These are phyloP conservation scores for Brachionus manjavacas DNA, from an alignment of 1,140 invertebrate species.

Conservation along the genomic window DNA sequence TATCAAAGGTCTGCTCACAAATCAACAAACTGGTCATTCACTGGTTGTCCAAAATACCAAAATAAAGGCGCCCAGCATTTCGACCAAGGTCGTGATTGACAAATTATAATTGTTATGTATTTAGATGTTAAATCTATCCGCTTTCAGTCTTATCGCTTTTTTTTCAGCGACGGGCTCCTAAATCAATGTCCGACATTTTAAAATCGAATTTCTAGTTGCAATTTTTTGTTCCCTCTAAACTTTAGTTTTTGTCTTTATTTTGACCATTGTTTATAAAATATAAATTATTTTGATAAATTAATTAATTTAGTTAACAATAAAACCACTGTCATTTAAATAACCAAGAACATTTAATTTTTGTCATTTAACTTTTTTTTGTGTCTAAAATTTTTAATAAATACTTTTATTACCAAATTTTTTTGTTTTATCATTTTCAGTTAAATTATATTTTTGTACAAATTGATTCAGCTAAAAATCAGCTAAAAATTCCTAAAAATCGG, in stretches of 20 bases:
- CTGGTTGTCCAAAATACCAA: conserved; percentile 22
- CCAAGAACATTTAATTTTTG: not conserved
- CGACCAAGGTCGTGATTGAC: conserved; percentile 24
- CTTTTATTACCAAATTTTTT: not conserved
- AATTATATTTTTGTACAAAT: not conserved
- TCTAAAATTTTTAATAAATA: not conserved
- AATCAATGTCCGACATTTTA: not conserved
- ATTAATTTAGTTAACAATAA: not conserved
- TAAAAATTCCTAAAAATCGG: too few relatives aligned
- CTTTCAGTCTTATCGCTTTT: not conserved
- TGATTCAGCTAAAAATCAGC: too few relatives aligned
- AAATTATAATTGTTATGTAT: not conserved
- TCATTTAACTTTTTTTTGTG: not conserved
- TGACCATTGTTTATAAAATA: not conserved
- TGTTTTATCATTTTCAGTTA: not conserved
- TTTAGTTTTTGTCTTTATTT: not conserved
- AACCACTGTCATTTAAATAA: not conserved
- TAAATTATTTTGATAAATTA: not conserved
- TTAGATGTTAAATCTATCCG: not conserved
- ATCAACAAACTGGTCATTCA: conserved; percentile 36
- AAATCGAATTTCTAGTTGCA: not conserved
- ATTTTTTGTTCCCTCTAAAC: not conserved
- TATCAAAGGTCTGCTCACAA: conserved; percentile 8
- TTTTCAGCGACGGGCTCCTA: not conserved
- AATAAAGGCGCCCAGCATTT: not conserved